phyloP scores from a whole-genome alignment of 2,797 vertebrate species.

The Knipowitschia caucasica region DNA sequence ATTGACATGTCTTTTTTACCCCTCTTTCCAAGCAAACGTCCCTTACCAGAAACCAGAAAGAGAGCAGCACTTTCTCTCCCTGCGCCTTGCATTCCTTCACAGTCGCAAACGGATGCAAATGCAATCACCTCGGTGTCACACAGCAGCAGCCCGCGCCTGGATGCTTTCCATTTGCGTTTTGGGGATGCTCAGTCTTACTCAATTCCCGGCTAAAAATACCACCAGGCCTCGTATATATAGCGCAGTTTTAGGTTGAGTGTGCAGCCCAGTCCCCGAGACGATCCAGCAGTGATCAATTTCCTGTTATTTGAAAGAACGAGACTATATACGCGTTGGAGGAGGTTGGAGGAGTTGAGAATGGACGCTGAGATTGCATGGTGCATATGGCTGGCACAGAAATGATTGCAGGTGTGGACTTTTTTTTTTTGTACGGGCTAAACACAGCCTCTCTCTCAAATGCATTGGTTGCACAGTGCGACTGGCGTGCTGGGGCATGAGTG shows the following conservation, averaged over 20 bases:
- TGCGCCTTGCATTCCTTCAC: slow-evolving; percentile 64
- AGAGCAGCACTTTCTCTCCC: slow-evolving; percentile 6
- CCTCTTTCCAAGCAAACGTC: slow-evolving; percentile 1
- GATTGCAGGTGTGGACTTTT: slow-evolving; percentile 52
- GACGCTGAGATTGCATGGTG: slow-evolving; percentile 41
- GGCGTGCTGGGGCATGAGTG: slow-evolving; percentile 52
- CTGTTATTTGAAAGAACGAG: background rate
- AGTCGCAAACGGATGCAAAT: slow-evolving; percentile 34
- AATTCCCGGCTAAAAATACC: slow-evolving; percentile 27
- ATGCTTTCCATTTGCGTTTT: slow-evolving; percentile 11
- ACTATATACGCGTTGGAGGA: background rate
- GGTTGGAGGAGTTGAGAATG: slow-evolving; percentile 24
- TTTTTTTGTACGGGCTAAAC: slow-evolving; percentile 35
- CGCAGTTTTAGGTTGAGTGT: background rate
- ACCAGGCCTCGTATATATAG: slow-evolving; percentile 18
- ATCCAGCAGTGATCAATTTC: slow-evolving; percentile 6
- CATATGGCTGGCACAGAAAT: slow-evolving; percentile 46
- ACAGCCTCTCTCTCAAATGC: slow-evolving; percentile 21
- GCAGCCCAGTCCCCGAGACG: background rate
- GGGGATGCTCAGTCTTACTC: slow-evolving; percentile 12
- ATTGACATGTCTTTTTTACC: slow-evolving; percentile 7
- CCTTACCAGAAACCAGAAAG: background rate
- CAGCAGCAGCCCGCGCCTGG: slow-evolving; percentile 25
- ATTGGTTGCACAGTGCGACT: slow-evolving; percentile 16
- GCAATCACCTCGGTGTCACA: slow-evolving; percentile 32